Base-by-base conservation (phyloP, 92 coral and sea anemone genomes). In the Epizoanthus rinbou region DNA sequence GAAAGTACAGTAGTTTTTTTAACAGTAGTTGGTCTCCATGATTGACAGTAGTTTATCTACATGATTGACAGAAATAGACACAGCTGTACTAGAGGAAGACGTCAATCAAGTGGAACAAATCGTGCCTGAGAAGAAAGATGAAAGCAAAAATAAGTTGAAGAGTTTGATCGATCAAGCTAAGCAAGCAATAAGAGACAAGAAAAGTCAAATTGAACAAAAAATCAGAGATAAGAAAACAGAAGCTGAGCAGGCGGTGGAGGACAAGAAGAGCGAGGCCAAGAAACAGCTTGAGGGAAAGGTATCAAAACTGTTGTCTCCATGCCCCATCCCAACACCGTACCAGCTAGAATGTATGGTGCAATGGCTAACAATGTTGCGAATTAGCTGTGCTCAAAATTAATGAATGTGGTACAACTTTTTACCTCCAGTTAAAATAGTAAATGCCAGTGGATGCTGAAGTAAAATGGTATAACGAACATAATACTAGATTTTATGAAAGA, bases 201-300 rank as follows among this genome's bases (percentile, higher is more conserved):
- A 41, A 37, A 71, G 16, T 14, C 56, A 79, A 60, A 17, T 79
- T 3, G 23, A 60, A 59, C 80, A 83, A 57, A 62, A n/a, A 33
- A 50, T 84, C 65, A 58, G 53, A 57, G 54, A 39, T 16, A 37
- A 79, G 59, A 88, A 74, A 60, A 78, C 37, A 5, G 82, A 64
- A 76, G 35, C 54, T 52, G 52, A 41, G 6, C 66, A 69, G 19
- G 41, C 74, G 24, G 31, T 69, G 23, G 70, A 83, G 52, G 85
- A 78, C 9, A 88, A 69, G 81, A 67, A 58, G 54, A 18, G 64
- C 53, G 64, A 76, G 50, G 69, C 86, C 39, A 76, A 68, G 45
- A 78, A 88, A 39, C 75, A 69, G 16, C 31, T 79, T 33, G 80
- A 88, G 54, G 80, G 64, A 69, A 88, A 84, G 88, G 91, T 88